These are phyloP conservation scores for Oxyura jamaicensis DNA, from an alignment of 2,113 vertebrate genomes.

Conservation along the genomic window DNA sequence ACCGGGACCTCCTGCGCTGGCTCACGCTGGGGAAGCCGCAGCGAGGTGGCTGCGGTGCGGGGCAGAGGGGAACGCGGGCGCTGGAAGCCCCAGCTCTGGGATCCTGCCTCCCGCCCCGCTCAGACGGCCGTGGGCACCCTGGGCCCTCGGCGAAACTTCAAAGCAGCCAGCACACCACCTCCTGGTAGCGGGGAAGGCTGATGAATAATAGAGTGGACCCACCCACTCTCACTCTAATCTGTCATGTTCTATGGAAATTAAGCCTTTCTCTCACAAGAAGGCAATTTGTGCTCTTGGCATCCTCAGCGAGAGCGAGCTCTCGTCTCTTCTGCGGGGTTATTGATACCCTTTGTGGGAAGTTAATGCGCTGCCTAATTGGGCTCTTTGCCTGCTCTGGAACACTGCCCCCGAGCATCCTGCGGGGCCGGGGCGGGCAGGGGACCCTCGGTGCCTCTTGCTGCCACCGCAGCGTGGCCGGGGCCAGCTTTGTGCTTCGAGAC, in stretches of 20 bases:
- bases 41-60: background rate
- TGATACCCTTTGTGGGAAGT: constrained; percentile 51
- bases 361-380: background rate
- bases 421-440: background rate
- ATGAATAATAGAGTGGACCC: constrained; percentile 72
- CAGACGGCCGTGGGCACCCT: constrained; percentile 21
- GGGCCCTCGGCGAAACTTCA: constrained; percentile 53
- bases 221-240: constrained; percentile 61
- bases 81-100: background rate
- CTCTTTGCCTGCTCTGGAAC: background rate
- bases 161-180: constrained; percentile 21
- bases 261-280: constrained; percentile 59
- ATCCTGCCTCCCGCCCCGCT: background rate
- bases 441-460: no score
- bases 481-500: background rate
- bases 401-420: accelerated
- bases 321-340: constrained; percentile 23
- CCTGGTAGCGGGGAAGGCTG: constrained; percentile 27
- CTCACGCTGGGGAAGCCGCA: background rate
- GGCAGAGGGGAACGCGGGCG: accelerated
- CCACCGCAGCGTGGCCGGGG: accelerated
- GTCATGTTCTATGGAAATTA: constrained; percentile 66
- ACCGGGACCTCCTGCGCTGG: background rate
- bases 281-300: constrained; percentile 64
- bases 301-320: background rate